phyloP scores from a whole-genome alignment of 2,797 vertebrate species.

The Pseudochaenichthys georgianus region DNA sequence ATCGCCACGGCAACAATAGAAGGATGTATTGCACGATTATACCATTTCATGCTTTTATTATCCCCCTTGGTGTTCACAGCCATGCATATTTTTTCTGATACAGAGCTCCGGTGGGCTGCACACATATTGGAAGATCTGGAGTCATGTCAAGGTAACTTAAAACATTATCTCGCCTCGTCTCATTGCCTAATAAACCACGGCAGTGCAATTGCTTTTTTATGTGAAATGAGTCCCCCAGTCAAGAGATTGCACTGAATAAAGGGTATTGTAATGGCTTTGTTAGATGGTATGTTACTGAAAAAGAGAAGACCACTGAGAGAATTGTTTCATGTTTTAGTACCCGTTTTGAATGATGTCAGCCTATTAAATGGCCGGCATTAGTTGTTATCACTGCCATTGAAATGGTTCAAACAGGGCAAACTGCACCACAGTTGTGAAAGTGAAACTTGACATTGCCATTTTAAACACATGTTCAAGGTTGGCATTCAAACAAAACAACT shows the following conservation, averaged over 20 bases:
- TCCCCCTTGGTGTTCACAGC: neutral
- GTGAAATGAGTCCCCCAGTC: neutral
- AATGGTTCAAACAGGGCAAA: no score
- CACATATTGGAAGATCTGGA: neutral
- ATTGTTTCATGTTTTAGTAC: neutral
- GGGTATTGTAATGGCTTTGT: neutral
- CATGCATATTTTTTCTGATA: neutral
- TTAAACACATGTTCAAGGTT: no score
- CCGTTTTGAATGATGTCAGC: no score
- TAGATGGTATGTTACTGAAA: neutral
- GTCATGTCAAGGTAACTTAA: neutral
- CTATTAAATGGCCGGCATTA: no score
- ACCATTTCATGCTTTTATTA: neutral
- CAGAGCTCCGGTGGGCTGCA: no score
- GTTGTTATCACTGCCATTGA: no score
- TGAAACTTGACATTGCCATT: no score
- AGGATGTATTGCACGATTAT: neutral
- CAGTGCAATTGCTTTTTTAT: constrained; percentile 6
- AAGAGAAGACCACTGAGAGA: neutral
- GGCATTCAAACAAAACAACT: no score
- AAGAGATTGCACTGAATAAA: neutral
- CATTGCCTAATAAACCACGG: neutral
- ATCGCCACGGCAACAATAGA: neutral
- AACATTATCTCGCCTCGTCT: neutral
- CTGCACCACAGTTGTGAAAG: no score